Conservation (phyloP, 2,113 vertebrate species). For the Periophthalmodon schlosseri region DNA sequence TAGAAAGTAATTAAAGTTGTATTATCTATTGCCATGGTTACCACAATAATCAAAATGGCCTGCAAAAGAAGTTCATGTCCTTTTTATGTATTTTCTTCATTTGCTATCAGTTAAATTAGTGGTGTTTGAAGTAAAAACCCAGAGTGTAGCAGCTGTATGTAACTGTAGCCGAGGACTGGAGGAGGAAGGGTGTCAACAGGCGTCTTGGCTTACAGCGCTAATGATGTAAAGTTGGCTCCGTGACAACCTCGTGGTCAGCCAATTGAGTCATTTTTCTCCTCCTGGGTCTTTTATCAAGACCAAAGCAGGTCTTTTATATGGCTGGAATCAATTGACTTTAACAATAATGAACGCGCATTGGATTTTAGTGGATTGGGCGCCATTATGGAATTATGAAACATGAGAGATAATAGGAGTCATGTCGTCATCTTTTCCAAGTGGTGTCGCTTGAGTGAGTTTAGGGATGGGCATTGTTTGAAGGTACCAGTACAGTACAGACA, state of each 20-base stretch:
- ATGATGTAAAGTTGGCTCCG: conserved; percentile 47
- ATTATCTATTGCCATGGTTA: no score
- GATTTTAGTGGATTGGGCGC: neutral
- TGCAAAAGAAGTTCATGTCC: neutral
- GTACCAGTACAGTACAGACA: no score
- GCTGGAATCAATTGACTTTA: conserved; percentile 2
- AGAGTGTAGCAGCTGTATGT: conserved; percentile 14
- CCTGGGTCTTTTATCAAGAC: conserved; percentile 27
- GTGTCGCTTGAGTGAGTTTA: neutral
- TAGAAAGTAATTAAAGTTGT: neutral
- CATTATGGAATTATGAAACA: neutral
- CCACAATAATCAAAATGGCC: neutral
- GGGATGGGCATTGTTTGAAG: neutral
- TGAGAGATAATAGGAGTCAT: neutral
- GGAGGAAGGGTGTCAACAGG: conserved; percentile 39
- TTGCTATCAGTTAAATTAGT: neutral
- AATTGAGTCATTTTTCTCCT: conserved; percentile 36
- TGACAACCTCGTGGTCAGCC: conserved; percentile 33
- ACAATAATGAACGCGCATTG: conserved; percentile 19
- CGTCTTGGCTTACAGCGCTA: conserved; percentile 32
- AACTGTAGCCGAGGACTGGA: conserved; percentile 8
- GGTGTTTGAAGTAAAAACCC: neutral
- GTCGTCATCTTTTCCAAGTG: neutral
- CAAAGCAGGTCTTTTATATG: conserved; percentile 21
- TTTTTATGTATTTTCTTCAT: neutral